These are phyloP conservation scores for Drosophila guanche DNA, from an alignment of 1,140 invertebrate species.

Conservation along the genomic window DNA sequence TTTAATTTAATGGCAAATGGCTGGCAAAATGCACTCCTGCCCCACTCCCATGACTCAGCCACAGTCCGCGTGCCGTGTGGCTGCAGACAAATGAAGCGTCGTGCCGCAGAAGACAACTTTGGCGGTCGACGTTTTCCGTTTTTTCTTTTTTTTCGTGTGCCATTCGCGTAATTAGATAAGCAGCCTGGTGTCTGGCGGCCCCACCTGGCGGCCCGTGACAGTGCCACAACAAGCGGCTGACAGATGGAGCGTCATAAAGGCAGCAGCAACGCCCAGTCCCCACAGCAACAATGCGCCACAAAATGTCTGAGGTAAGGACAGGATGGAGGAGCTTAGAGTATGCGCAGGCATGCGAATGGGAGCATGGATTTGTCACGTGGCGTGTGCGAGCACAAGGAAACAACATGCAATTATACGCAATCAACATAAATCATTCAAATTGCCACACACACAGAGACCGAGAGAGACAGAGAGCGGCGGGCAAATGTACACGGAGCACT, in stretches of 20 bases:
- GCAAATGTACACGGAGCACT: constrained; percentile 7
- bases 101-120: constrained; percentile 70
- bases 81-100: constrained; percentile 76
- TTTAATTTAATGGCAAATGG: constrained; percentile 75
- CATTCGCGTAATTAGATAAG: constrained; percentile 78
- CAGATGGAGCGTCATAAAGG: constrained; percentile 77
- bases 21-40: constrained; percentile 64
- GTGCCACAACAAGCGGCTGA: constrained; percentile 73
- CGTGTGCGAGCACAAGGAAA: constrained; percentile 47
- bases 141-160: constrained; percentile 73
- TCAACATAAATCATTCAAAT: constrained; percentile 81
- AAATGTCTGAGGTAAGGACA: constrained; percentile 66
- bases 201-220: background rate
- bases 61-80: constrained; percentile 5
- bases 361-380: constrained; percentile 39
- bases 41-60: background rate
- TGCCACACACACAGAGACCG: constrained; percentile 42
- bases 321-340: background rate
- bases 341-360: background rate
- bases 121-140: constrained; percentile 32
- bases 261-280: constrained; percentile 21
- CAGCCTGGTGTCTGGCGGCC: constrained; percentile 46
- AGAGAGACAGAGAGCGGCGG: constrained; percentile 2
- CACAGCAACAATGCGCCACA: constrained; percentile 56
- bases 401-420: constrained; percentile 80